Evolutionary conservation across 1,140 invertebrate genomes (phyloP), one percentile per base, ranked within the genome.

Genomic region (Medauroidea extradentata): DNA sequence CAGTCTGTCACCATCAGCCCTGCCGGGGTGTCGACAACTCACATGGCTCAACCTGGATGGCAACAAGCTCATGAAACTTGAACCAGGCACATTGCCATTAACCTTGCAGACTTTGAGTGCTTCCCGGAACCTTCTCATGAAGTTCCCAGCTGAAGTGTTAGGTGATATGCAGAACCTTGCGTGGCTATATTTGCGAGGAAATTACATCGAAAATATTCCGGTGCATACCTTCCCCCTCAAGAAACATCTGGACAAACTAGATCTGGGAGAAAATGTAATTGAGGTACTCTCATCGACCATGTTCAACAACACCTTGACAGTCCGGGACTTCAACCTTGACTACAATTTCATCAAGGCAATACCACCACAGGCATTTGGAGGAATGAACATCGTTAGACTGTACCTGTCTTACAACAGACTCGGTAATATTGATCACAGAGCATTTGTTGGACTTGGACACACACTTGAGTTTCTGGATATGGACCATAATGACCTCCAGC

Each of bases 321-420:
- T 93, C n/a, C 81, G 87, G 57, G 90, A 93, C 65, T 78, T 94
- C 24, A 90, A 91, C 75, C 72, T 94, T 63, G 89, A 89, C 53
- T 85, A 86, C 60, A 92, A 92, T 67, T 83, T 86, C 62, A 73
- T 94, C 27, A 77, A 76, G 9, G 75, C 78, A 1, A 68, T 94
- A 38, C 80, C 83, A 2, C 79, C 78, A 4, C 79, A 82, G 46
- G 80, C 85, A 16, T 93, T 91, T 62, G 71, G 79, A 29, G 84
- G 83, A 38, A 79, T 90, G 44, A 81, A 84, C 38, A 80, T 87
- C 11, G 84, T 85, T 52, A 81, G 89, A 62, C 79, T 94, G 8
- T 89, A 91, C 44, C 71, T 94, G 51, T 88, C 89, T 0, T 86
- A 87, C 48, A 94, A 94, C 69, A 81, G 81, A 58, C 79, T 94